phyloP scores from a whole-genome alignment of 1,140 invertebrate genomes.

The Drosophila tropicalis region DNA sequence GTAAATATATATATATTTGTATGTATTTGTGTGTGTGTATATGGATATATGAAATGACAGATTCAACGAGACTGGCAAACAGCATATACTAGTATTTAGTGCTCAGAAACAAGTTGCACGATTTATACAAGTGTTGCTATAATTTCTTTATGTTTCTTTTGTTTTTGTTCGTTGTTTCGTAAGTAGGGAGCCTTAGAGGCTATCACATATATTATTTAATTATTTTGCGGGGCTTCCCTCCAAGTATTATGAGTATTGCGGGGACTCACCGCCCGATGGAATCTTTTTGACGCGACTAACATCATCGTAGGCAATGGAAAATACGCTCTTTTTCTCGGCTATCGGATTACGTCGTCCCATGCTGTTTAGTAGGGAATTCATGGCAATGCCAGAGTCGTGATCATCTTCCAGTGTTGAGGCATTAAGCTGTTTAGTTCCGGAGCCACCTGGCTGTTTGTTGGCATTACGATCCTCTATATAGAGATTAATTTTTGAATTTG shows the following conservation, averaged over 20 bases:
- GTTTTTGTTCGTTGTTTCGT: constrained; percentile 54
- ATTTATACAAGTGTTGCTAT: constrained; percentile 36
- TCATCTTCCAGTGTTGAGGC: constrained; percentile 86
- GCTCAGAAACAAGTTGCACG: constrained; percentile 58
- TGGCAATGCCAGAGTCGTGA: constrained; percentile 89
- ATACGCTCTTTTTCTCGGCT: constrained; percentile 96
- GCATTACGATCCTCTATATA: constrained; percentile 48
- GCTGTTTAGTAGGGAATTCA: constrained; percentile 86
- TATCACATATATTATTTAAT: constrained; percentile 72
- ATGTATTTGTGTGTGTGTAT: not conserved
- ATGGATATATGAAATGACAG: not conserved
- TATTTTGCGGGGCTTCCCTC: constrained; percentile 18
- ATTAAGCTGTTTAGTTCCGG: constrained; percentile 68
- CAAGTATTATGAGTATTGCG: constrained; percentile 77
- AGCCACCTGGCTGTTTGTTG: constrained; percentile 11
- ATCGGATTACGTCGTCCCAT: constrained; percentile 87
- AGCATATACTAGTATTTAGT: constrained; percentile 36
- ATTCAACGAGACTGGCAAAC: constrained; percentile 21
- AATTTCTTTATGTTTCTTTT: constrained; percentile 17
- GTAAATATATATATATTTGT: not conserved
- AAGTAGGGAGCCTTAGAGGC: constrained; percentile 73
- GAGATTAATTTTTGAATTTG: constrained; percentile 62
- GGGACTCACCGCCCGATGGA: constrained; percentile 79
- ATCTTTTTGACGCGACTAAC: constrained; percentile 84
- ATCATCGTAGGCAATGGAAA: constrained; percentile 95